A percentile compares a stretch with the other conserved stretches of the same genome.
Conservation (phyloP, 2,797 vertebrate species). For the Lacerta bilineata region DNA sequence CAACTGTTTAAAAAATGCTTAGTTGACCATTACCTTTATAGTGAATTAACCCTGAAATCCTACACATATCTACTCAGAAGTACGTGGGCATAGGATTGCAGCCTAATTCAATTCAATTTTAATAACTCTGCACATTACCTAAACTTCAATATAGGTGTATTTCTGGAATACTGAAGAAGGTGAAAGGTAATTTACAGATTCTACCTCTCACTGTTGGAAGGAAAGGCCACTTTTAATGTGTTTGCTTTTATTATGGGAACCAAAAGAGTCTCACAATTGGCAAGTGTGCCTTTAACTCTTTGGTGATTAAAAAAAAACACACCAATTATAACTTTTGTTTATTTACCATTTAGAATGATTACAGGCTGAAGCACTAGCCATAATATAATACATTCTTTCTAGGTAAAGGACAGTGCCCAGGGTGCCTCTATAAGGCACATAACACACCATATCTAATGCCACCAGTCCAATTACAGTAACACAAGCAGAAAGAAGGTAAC, state of each 20-base stretch:
- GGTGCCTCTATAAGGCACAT: background rate
- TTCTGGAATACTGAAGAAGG: background rate
- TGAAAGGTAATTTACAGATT: background rate
- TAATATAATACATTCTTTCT: background rate
- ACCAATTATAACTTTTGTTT: background rate
- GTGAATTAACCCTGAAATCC: background rate
- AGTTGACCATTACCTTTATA: background rate
- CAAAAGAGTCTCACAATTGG: background rate
- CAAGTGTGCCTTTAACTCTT: background rate
- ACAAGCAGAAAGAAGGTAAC: background rate
- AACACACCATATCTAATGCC: background rate
- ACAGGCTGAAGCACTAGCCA: background rate
- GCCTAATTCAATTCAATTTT: background rate
- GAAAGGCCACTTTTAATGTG: background rate
- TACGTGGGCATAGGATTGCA: too few species aligned
- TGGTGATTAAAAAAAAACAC: too few species aligned
- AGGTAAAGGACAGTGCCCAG: background rate
- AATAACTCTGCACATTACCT: background rate
- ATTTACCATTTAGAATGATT: background rate
- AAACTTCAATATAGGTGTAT: background rate
- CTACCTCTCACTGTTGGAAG: background rate
- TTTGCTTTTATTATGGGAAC: background rate
- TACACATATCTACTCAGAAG: too few species aligned
- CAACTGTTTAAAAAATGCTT: too few species aligned
- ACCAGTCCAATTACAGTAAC: slow-evolving; percentile 29